Evolutionary conservation across 2,797 vertebrate genomes (phyloP).

Genomic region (Enteromius thamalakanensis): DNA sequence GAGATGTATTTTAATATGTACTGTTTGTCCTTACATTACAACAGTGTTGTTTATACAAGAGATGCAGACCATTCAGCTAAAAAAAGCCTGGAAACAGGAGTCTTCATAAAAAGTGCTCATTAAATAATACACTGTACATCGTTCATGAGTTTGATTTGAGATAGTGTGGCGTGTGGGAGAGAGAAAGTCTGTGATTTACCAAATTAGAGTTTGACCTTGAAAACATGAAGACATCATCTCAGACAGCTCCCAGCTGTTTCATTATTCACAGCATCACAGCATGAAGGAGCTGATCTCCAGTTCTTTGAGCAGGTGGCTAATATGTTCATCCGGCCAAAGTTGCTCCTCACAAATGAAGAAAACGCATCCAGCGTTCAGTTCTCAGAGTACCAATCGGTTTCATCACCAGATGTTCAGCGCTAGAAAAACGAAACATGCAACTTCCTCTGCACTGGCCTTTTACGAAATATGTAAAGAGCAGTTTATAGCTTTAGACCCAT

Average conservation of each 20-base stretch:
- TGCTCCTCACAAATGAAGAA: constrained; percentile 8
- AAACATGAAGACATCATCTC: constrained; percentile 22
- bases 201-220: constrained; percentile 47
- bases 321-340: constrained; percentile 11
- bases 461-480: background rate
- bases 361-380: background rate
- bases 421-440: background rate
- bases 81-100: constrained; percentile 64
- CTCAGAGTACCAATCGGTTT: constrained; percentile 4
- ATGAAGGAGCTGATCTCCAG: constrained; percentile 16
- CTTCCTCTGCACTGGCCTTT: background rate
- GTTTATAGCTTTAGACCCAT: background rate
- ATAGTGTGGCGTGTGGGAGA: constrained; percentile 5
- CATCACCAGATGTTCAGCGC: background rate
- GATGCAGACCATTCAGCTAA: constrained; percentile 79
- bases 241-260: background rate
- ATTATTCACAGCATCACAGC: constrained; percentile 30
- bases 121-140: constrained; percentile 73
- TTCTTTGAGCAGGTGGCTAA: background rate
- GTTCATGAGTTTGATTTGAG: constrained; percentile 49
- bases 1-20: constrained; percentile 76
- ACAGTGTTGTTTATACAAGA: constrained; percentile 77
- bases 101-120: constrained; percentile 70
- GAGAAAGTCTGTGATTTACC: constrained; percentile 32
- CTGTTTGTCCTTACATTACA: constrained; percentile 75